Percentiles rank a stretch among this genome's conserved stretches.
phyloP scores from a whole-genome alignment of 2,888 invertebrate species.

The Anaspis maculata region DNA sequence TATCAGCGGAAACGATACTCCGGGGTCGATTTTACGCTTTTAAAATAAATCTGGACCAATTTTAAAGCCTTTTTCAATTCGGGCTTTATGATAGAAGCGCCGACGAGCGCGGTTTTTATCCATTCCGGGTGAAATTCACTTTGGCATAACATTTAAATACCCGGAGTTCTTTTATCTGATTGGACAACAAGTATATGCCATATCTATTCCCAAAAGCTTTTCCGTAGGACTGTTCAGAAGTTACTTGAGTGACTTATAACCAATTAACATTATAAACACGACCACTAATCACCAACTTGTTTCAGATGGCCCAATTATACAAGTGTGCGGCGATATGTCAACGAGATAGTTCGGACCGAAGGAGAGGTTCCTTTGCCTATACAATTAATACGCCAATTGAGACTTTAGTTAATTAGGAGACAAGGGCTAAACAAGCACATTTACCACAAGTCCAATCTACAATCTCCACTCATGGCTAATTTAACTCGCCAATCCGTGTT shows the following conservation, averaged over 20 bases:
- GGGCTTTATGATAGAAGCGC: conserved; percentile 4
- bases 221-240: no score
- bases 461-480: no score
- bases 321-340: conserved; percentile 19
- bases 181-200: no score
- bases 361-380: no score
- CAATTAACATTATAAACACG: conserved; percentile 22
- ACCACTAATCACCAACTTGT: conserved; percentile 17
- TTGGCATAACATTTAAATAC: no score
- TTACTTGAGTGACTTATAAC: conserved; percentile 21
- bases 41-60: conserved; percentile 34
- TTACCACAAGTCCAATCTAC: conserved; percentile 8
- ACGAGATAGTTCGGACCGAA: conserved; percentile 19
- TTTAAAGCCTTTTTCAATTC: conserved; percentile 35
- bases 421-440: conserved; percentile 15
- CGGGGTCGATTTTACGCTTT: conserved; percentile 32
- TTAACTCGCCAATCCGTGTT: no score
- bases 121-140: conserved; percentile 1
- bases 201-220: no score
- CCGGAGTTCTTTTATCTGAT: background rate
- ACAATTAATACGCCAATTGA: conserved; percentile 34
- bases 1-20: conserved; percentile 32
- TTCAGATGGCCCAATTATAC: conserved; percentile 25
- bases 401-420: conserved; percentile 32
- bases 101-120: background rate